Conservation (phyloP, 2,888 invertebrate species). For the Rotaria magnacalcarata region DNA sequence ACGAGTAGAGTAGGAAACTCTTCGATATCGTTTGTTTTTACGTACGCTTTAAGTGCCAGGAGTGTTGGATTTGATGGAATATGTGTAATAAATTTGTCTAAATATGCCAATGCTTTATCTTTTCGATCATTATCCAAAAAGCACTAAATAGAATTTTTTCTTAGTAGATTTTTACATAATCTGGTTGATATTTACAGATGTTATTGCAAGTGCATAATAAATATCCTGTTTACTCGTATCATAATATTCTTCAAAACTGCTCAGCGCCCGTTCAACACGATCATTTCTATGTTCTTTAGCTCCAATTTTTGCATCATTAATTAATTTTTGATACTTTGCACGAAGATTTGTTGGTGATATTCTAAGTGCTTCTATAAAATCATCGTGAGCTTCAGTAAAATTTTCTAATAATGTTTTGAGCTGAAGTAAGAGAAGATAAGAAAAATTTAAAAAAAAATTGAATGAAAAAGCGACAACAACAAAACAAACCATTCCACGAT, state of each 20-base stretch:
- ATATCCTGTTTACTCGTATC: constrained; percentile 26
- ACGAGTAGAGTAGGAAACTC: too few relatives aligned
- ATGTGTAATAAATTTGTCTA: neutral
- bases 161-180: neutral
- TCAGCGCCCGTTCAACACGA: neutral
- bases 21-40: neutral
- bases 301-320: constrained; percentile 18
- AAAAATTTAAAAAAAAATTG: neutral
- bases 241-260: constrained; percentile 25
- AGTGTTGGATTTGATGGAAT: constrained; percentile 14
- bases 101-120: constrained; percentile 24
- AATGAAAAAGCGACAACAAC: neutral
- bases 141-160: neutral
- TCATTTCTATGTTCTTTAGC: neutral
- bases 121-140: constrained; percentile 19
- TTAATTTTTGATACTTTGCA: constrained; percentile 19
- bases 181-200: neutral
- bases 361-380: neutral
- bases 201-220: neutral
- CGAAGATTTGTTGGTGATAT: constrained; percentile 21
- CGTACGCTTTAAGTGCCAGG: constrained; percentile 23
- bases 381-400: constrained; percentile 16
- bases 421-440: neutral
- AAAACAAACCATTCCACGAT: constrained; percentile 34
- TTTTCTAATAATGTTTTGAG: constrained; percentile 3